Conservation (phyloP, 2,797 vertebrate genomes). For the Molossus molossus region DNA sequence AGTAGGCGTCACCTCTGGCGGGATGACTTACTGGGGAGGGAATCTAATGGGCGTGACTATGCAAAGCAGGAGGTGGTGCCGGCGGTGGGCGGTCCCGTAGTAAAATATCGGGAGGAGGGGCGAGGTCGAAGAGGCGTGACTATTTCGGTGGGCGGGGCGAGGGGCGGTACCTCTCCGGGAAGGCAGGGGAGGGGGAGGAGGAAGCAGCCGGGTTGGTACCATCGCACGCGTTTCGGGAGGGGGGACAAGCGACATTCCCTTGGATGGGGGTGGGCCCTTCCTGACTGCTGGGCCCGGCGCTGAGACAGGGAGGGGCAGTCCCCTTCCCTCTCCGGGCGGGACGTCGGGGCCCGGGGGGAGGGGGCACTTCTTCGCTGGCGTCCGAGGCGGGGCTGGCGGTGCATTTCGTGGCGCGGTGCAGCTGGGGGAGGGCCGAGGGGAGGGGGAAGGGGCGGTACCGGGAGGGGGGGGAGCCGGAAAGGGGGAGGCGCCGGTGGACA, state of each 20-base stretch:
- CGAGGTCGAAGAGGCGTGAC: neutral
- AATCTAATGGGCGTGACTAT: conserved; percentile 31
- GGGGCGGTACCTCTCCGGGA: conserved; percentile 50
- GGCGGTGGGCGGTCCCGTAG: conserved; percentile 49
- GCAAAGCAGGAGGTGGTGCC: conserved; percentile 61
- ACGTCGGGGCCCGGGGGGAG: conserved; percentile 48
- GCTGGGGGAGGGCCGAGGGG: conserved; percentile 80
- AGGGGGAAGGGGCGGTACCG: conserved; percentile 79
- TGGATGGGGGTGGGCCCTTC: conserved; percentile 70
- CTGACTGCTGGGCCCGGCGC: conserved; percentile 49
- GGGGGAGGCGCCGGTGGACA: conserved; percentile 90
- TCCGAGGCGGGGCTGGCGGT: conserved; percentile 65
- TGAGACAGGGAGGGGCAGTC: conserved; percentile 13
- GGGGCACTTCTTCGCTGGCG: conserved; percentile 36
- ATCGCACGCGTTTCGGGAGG: conserved; percentile 58
- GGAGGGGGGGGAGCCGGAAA: conserved; percentile 85
- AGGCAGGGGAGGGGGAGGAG: conserved; percentile 67
- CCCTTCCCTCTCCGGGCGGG: conserved; percentile 63
- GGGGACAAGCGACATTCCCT: conserved; percentile 72
- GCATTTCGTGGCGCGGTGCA: conserved; percentile 71
- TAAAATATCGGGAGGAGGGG: conserved; percentile 24
- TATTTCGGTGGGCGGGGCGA: neutral
- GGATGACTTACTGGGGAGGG: conserved; percentile 58
- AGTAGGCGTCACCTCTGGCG: conserved; percentile 75
- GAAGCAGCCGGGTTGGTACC: conserved; percentile 73